Evolutionary conservation across 2,888 invertebrate genomes (phyloP), one percentile per base, ranked within the genome.

Genomic region (Eupithecia exiguata): DNA sequence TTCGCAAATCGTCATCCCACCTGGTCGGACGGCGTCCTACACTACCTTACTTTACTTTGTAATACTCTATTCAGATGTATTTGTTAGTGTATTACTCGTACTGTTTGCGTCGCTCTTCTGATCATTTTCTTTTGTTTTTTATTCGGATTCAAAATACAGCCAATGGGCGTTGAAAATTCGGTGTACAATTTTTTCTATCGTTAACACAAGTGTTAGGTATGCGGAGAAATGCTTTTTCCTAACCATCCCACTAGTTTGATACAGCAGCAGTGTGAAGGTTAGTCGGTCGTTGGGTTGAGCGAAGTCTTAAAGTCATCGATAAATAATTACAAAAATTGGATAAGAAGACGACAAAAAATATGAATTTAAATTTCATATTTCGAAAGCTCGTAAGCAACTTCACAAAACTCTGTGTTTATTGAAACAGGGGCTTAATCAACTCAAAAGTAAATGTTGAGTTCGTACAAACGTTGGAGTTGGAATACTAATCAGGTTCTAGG

Each of bases 401-500:
- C 6, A 25, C 21, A 62, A 68, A 7, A 63, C 35, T 36, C 35
- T 36, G 40, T 65, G 49, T 69, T 72, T 40, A 69, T 58, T 58
- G 66, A 58, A 65, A 69, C 69, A n/a, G 68, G 40, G 63, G 40
- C 43, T 66, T 53, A 25, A 66, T 72, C 38, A 70, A 70, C 67
- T 73, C 38, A 69, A 63, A 69, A 36, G 61, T 74, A 70, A 70
- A 46, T 62, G 43, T 68, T 53, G 21, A 69, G 61, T 49, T 68
- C 21, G 35, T 49, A 18, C 21, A 73, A 73, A 65, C 35, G 40
- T 38, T 69, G 9, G 14, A 43, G 43, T 43, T 61, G 58, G 66
- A 74, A 68, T 74, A 38, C 61, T 49, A 71, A 71, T 61, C 61
- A 71, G 69, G 40, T 69, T 38, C 38, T 72, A 66, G 70, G 62